These are phyloP conservation scores for Actinemys pallida DNA, from an alignment of 2,113 vertebrate genomes.

Conservation along the genomic window DNA sequence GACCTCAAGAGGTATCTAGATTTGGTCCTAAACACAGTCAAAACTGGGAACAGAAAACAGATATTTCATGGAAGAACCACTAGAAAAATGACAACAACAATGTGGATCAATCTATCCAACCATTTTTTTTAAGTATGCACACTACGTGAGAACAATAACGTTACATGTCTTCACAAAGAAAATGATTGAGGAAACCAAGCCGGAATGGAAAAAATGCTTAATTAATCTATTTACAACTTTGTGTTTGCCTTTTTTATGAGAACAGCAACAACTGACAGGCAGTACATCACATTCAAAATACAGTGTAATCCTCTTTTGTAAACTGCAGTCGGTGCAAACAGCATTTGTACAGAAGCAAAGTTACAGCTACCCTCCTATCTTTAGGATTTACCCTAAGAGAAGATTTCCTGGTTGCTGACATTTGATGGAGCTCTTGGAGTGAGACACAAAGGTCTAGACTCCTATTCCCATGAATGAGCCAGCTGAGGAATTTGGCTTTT, in stretches of 20 bases:
- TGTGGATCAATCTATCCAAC: not conserved
- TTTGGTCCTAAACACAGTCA: not conserved
- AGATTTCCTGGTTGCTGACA: not conserved
- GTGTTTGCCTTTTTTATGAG: not conserved
- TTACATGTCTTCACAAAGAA: not conserved
- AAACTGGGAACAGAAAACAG: not conserved
- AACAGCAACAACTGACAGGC: not conserved
- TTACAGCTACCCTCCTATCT: not conserved
- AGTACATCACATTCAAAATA: constrained; percentile 18
- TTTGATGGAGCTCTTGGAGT: not conserved
- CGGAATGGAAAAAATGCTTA: not conserved
- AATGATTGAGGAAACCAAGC: constrained; percentile 12
- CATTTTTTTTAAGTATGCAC: not conserved
- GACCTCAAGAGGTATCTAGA: not conserved
- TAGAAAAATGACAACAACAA: not conserved
- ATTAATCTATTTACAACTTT: constrained; percentile 1
- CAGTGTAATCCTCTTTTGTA: not conserved
- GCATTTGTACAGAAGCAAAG: not conserved
- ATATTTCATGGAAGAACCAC: not conserved
- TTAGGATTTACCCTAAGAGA: not conserved
- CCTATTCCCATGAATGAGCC: not conserved
- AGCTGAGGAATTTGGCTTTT: not conserved
- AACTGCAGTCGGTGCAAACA: constrained; percentile 11
- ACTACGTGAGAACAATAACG: not conserved
- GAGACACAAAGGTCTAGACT: not conserved